Evolutionary conservation across 2,113 vertebrate species (phyloP).

Genomic region (Poecilia latipinna): DNA sequence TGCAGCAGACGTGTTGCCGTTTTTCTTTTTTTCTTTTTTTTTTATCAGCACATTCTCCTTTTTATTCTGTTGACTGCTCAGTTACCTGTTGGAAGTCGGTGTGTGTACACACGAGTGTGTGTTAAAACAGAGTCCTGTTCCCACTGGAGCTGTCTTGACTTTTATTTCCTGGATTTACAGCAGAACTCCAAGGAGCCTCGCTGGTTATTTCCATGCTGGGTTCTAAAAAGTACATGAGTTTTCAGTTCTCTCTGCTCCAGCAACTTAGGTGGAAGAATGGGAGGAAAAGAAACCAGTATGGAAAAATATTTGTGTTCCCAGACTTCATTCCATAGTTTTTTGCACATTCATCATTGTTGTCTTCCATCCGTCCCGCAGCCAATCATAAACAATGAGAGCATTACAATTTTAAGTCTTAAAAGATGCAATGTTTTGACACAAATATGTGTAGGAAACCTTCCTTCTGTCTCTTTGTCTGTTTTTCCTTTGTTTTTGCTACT

Average conservation of each 20-base stretch:
- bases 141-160: constrained; percentile 45
- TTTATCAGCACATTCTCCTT: constrained; percentile 24
- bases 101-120: constrained; percentile 15
- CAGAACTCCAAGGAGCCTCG: constrained; percentile 25
- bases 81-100: constrained; percentile 15
- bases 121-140: constrained; percentile 33
- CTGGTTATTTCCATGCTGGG: constrained; percentile 39
- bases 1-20: constrained; percentile 10
- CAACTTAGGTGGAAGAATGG: constrained; percentile 1
- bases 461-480: not conserved
- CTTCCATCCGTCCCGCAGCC: no score
- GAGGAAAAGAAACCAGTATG: not conserved
- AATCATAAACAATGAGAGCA: no score
- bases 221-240: constrained; percentile 29
- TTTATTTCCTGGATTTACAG: constrained; percentile 57
- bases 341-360: not conserved
- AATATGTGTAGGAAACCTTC: no score
- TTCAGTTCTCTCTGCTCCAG: constrained; percentile 14
- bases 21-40: constrained; percentile 17
- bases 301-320: not conserved
- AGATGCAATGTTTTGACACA: no score
- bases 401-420: not conserved
- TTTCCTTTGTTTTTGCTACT: not conserved
- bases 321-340: not conserved
- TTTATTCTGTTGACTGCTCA: constrained; percentile 36